Conservation (phyloP, 2,797 vertebrate species). For the Prionace glauca region DNA sequence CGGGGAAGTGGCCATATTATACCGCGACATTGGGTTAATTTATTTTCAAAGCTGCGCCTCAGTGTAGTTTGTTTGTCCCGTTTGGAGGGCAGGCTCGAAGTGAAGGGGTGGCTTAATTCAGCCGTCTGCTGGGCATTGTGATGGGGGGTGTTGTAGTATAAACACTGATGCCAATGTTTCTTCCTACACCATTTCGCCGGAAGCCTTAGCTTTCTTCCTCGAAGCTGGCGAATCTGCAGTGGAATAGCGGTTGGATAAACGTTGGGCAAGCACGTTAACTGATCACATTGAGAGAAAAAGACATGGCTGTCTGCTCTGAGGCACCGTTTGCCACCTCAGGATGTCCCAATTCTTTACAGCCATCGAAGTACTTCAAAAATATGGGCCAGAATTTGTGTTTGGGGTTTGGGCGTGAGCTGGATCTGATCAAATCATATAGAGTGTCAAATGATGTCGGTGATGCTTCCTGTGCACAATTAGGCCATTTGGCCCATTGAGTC, state of each 20-base stretch:
- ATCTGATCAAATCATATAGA: too few species aligned
- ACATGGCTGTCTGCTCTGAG: too few species aligned
- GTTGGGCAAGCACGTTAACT: neutral
- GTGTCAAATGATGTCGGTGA: too few species aligned
- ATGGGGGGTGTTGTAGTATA: neutral
- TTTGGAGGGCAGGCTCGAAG: neutral
- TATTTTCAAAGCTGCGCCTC: neutral
- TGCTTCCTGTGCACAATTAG: too few species aligned
- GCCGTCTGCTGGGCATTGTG: neutral
- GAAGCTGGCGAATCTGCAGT: neutral
- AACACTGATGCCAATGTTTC: neutral
- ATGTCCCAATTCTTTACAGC: neutral
- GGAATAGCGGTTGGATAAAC: neutral
- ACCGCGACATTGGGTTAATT: neutral
- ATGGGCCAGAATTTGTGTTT: too few species aligned
- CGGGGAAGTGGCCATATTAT: neutral
- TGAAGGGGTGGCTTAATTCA: neutral
- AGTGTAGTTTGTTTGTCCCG: neutral
- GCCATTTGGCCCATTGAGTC: too few species aligned
- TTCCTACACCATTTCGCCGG: neutral
- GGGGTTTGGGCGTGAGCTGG: too few species aligned
- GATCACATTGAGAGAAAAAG: neutral
- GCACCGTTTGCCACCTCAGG: neutral
- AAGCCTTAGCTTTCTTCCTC: neutral
- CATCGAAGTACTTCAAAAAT: neutral